Evolutionary conservation across 1,140 invertebrate genomes (phyloP), one percentile per base, ranked within the genome.

Genomic region (Leucophenga varia): DNA sequence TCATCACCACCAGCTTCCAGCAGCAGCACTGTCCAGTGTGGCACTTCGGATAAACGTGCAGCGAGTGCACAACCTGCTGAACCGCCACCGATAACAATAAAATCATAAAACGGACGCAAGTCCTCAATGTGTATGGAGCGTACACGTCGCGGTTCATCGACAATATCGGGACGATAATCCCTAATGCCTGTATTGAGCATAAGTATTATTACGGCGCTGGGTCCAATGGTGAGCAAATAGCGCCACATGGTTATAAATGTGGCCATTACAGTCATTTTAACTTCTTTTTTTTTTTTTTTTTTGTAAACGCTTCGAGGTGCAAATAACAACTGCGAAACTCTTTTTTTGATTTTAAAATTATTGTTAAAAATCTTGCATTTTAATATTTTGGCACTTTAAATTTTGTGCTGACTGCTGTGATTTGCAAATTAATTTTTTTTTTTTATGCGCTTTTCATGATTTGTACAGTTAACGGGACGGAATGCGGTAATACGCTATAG

Each of bases 1-100:
- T 95, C 92, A 53, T 91, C 87, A n/a, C 75, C 80, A 0, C 86
- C 85, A 0, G 91, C 90, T 78, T 95, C 91, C n/a, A 94, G 42
- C 7, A 95, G 74, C 1, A 93, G 72, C 14, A 93, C 80, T 40
- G 76, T 82, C 84, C 86, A 87, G 2, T 84, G 70, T 0, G 79
- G 70, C 47, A 84, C 84, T 75, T 90, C 87, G 9, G 85, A 86
- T 1, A 89, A 68, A 25, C 91, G 77, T 36, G 84, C 86, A 0
- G 91, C 91, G 19, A 95, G 35, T 1, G 90, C 90, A 16, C 87
- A 79, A 8, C 92, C 92, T 0, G 91, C 89, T 1, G 89, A 87
- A 5, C 92, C 93, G 5, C 80, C 91, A 0, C 93, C 93, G 21
- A 95, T 79, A 22, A 90, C 78, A 2, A 90, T 81, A 43, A 89